Percentiles rank a stretch among this genome's conserved stretches.
These are phyloP conservation scores for Flexamia atlantica DNA, from an alignment of 2,888 invertebrate species.

Conservation along the genomic window DNA sequence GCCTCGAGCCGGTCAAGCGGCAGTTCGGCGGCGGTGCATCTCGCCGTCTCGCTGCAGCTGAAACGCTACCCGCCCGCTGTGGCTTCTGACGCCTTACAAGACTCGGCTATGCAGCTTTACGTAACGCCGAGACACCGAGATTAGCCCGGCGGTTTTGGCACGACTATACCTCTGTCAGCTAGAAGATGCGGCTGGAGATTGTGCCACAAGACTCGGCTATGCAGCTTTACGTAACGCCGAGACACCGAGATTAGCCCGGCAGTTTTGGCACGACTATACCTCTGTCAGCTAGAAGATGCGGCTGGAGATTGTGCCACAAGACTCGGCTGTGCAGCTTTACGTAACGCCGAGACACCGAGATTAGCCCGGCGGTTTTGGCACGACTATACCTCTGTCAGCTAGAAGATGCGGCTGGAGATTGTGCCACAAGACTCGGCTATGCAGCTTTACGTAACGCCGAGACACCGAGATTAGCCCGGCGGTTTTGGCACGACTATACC, in stretches of 20 bases:
- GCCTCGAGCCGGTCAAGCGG: no score
- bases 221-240: constrained; percentile 47
- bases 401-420: no score
- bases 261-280: background rate
- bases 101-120: constrained; percentile 46
- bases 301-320: no score
- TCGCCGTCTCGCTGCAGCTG: constrained; percentile 5
- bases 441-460: constrained; percentile 47
- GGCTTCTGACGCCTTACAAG: constrained; percentile 60
- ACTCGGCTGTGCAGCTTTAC: constrained; percentile 44
- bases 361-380: background rate
- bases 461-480: background rate
- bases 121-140: constrained; percentile 20
- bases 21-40: background rate
- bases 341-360: constrained; percentile 20
- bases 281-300: no score
- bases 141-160: background rate
- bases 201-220: constrained; percentile 49
- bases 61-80: constrained; percentile 36
- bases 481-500: background rate
- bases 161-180: no score
- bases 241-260: background rate
- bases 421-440: constrained; percentile 49
- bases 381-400: no score
- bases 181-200: no score